Evolutionary conservation across 2,797 vertebrate species (phyloP).

Genomic region (Distichodus sexfasciatus): DNA sequence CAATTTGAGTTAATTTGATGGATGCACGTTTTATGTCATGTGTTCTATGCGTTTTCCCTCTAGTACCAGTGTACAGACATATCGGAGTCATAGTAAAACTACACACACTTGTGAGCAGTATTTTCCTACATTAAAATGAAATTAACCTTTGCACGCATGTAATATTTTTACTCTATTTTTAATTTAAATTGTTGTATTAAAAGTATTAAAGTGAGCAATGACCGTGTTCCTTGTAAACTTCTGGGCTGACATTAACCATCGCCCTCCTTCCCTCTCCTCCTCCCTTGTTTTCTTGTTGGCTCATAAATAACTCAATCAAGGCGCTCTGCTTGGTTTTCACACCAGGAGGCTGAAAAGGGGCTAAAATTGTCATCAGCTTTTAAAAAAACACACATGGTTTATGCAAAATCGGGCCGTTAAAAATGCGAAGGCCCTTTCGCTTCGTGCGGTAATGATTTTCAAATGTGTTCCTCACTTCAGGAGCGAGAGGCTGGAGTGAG

Average conservation of each 20-base stretch:
- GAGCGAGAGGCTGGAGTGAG: constrained; percentile 68
- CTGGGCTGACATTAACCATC: constrained; percentile 35
- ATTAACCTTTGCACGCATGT: too few relatives aligned
- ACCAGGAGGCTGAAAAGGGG: constrained; percentile 48
- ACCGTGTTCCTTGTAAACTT: constrained; percentile 29
- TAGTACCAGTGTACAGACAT: constrained; percentile 14
- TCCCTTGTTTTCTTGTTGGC: constrained; percentile 42
- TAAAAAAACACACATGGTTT: constrained; percentile 43
- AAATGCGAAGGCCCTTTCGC: constrained; percentile 71
- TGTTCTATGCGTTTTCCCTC: constrained; percentile 8
- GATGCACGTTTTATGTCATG: constrained; percentile 14
- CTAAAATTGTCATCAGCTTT: constrained; percentile 52
- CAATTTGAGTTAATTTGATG: not conserved
- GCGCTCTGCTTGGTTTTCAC: constrained; percentile 48
- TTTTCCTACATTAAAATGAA: too few relatives aligned
- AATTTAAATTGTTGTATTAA: too few relatives aligned
- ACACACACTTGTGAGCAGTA: not conserved
- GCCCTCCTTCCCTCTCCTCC: constrained; percentile 30
- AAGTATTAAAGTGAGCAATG: constrained; percentile 16
- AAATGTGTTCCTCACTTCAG: constrained; percentile 80
- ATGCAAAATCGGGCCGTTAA: constrained; percentile 63
- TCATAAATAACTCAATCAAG: constrained; percentile 57
- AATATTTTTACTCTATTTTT: too few relatives aligned
- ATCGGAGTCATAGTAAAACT: constrained; percentile 14
- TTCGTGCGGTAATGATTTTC: constrained; percentile 75